Percentiles rank a stretch among this genome's conserved stretches.
phyloP scores from a whole-genome alignment of 2,888 invertebrate species.

The Catocala nupta region DNA sequence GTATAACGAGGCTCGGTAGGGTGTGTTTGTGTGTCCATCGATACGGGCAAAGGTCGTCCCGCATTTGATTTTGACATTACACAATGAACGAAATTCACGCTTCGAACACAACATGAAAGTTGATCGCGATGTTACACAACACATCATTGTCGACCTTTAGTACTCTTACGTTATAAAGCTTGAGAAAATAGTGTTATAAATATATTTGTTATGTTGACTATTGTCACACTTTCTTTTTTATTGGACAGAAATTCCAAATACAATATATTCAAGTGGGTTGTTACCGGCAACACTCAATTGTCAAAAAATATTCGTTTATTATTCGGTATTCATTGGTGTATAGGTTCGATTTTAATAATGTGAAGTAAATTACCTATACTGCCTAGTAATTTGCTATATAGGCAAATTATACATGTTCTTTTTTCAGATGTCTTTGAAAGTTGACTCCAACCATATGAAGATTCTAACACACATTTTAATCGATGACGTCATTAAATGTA shows the following conservation, averaged over 20 bases:
- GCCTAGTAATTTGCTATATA: too few species aligned
- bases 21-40: conserved; percentile 59
- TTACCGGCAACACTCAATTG: not conserved
- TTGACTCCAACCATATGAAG: too few species aligned
- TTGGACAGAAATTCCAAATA: conserved; percentile 6
- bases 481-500: too few species aligned
- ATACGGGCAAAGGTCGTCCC: conserved; percentile 64
- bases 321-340: not conserved
- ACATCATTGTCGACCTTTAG: conserved; percentile 66
- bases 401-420: too few species aligned
- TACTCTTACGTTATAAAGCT: conserved; percentile 53
- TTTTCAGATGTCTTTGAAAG: too few species aligned
- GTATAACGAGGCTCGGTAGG: conserved; percentile 21
- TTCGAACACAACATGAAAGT: conserved; percentile 63
- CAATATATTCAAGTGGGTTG: conserved; percentile 7
- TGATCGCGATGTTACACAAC: conserved; percentile 70
- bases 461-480: too few species aligned
- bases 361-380: too few species aligned
- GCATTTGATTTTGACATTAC: conserved; percentile 61
- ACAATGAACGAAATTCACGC: conserved; percentile 76
- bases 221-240: conserved; percentile 4
- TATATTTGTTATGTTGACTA: conserved; percentile 5
- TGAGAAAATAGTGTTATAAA: conserved; percentile 27
- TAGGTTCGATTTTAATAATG: too few species aligned
- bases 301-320: not conserved